Conservation (phyloP, 2,888 invertebrate species). For the Helobdella robusta region DNA sequence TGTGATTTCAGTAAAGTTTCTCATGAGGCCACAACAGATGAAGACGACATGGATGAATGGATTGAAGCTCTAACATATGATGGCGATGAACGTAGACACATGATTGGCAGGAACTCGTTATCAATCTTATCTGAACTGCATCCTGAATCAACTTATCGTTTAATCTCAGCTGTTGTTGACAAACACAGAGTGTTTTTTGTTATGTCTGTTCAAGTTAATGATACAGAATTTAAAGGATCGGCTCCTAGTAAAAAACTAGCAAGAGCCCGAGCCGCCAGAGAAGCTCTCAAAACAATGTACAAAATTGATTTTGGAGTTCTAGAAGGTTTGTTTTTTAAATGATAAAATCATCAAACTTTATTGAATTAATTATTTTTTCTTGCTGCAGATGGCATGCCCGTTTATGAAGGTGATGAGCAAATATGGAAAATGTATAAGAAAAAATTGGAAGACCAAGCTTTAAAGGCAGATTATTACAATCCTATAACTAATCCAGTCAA, state of each 20-base stretch:
- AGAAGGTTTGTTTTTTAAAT: constrained; percentile 2
- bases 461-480: background rate
- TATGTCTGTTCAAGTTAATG: background rate
- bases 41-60: background rate
- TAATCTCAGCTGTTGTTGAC: background rate
- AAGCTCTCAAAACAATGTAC: constrained; percentile 14
- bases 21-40: background rate
- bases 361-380: background rate
- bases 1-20: background rate
- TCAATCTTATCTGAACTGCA: constrained; percentile 15
- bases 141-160: constrained; percentile 8
- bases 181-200: constrained; percentile 6
- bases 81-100: constrained; percentile 10
- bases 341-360: background rate
- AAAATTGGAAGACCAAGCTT: constrained; percentile 17
- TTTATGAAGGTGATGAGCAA: constrained; percentile 24
- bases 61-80: constrained; percentile 7
- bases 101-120: constrained; percentile 22
- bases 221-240: constrained; percentile 7
- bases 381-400: constrained; percentile 20
- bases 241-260: constrained; percentile 21
- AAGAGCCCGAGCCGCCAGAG: constrained; percentile 24
- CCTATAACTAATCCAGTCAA: background rate
- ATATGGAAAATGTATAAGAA: constrained; percentile 22
- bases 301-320: constrained; percentile 21